phyloP scores from a whole-genome alignment of 2,797 vertebrate species.

The Mormyrus proboscirostris region DNA sequence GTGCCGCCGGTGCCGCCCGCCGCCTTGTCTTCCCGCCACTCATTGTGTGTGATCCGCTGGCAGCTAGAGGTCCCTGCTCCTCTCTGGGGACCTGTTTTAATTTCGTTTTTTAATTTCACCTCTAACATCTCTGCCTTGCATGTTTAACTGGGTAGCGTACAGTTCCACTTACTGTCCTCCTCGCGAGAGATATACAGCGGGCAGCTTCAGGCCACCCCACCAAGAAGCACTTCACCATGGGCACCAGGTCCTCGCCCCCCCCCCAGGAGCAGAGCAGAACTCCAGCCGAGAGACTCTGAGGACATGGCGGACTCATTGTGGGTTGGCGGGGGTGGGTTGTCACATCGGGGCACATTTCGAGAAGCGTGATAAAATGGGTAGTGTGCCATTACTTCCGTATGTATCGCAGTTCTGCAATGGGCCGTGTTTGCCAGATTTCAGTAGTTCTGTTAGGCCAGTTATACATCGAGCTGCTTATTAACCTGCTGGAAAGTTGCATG shows the following conservation, averaged over 20 bases:
- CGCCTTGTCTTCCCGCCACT: slow-evolving; percentile 80
- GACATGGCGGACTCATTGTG: slow-evolving; percentile 14
- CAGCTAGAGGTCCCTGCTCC: slow-evolving; percentile 84
- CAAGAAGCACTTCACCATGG: slow-evolving; percentile 36
- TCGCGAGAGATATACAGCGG: slow-evolving; percentile 78
- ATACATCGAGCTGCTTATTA: background rate
- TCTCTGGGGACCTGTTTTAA: slow-evolving; percentile 69
- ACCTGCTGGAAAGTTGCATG: background rate
- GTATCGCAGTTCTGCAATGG: background rate
- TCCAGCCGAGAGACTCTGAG: slow-evolving; percentile 4
- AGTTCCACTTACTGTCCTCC: slow-evolving; percentile 62
- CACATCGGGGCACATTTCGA: background rate
- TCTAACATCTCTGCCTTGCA: slow-evolving; percentile 82
- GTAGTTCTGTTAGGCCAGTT: background rate
- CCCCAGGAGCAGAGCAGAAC: slow-evolving; percentile 19
- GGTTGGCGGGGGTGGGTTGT: background rate
- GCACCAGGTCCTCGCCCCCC: background rate
- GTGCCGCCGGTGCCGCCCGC: slow-evolving; percentile 64
- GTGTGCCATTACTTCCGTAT: background rate
- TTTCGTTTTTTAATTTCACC: slow-evolving; percentile 49
- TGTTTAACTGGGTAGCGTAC: slow-evolving; percentile 82
- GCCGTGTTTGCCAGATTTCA: background rate
- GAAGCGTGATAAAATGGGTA: background rate
- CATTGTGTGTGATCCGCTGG: slow-evolving; percentile 93
- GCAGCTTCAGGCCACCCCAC: slow-evolving; percentile 74